A percentile compares a stretch with the other conserved stretches of the same genome.
Evolutionary conservation across 2,113 vertebrate species (phyloP).

Genomic region (Neolamprologus toae): DNA sequence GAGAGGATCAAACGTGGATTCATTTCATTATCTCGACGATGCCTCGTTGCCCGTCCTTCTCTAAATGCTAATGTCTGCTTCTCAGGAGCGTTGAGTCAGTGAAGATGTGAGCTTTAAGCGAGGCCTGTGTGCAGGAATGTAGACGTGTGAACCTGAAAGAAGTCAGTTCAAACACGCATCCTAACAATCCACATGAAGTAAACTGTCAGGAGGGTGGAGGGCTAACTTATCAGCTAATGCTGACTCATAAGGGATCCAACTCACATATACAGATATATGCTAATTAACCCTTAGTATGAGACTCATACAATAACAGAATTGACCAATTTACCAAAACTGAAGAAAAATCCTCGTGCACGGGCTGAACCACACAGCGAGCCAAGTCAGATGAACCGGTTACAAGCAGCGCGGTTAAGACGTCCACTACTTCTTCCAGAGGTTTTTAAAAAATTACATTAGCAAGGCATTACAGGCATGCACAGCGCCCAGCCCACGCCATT

Average conservation of each 20-base stretch:
- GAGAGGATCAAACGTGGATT: constrained; percentile 45
- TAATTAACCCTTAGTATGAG: neutral
- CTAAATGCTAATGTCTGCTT: constrained; percentile 36
- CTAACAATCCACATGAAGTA: neutral
- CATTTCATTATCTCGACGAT: constrained; percentile 48
- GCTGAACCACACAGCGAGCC: fast-evolving
- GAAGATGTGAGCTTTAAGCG: neutral
- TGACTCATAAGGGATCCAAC: too few species aligned
- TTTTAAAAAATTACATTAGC: neutral
- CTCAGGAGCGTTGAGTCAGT: neutral
- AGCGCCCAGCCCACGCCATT: fast-evolving
- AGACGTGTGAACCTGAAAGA: neutral
- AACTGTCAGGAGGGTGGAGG: neutral
- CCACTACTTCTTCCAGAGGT: fast-evolving
- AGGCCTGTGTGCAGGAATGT: neutral
- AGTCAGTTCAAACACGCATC: neutral
- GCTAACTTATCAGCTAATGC: neutral
- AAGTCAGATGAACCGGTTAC: fast-evolving
- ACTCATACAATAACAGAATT: too few species aligned
- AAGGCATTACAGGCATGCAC: neutral
- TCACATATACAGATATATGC: neutral
- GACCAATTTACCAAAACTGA: neutral
- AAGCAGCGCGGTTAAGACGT: fast-evolving
- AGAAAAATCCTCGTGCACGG: neutral
- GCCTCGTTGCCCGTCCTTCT: neutral